Evolutionary conservation across 1,140 invertebrate species (phyloP).

Genomic region (Pogonomyrmex californicus): DNA sequence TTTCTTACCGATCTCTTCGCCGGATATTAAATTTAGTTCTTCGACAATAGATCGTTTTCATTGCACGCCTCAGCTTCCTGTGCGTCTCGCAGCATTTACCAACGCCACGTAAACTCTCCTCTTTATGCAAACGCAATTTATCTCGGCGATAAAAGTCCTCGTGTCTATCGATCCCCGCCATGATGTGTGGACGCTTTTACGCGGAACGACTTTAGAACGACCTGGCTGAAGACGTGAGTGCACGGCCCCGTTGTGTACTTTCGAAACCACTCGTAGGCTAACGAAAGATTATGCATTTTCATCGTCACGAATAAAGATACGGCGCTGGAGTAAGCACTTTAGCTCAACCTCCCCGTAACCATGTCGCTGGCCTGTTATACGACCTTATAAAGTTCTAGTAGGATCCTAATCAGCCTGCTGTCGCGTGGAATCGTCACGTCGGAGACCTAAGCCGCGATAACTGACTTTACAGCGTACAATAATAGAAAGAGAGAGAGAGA

Average conservation of each 20-base stretch:
- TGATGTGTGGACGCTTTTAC: slow-evolving; percentile 57
- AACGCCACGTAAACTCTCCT: slow-evolving; percentile 35
- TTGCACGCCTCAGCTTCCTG: neutral
- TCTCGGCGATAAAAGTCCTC: slow-evolving; percentile 61
- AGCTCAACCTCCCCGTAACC: slow-evolving; percentile 10
- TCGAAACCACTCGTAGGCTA: slow-evolving; percentile 27
- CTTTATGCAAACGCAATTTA: slow-evolving; percentile 67
- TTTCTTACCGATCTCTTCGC: neutral
- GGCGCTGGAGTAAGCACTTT: slow-evolving; percentile 6
- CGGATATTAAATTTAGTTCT: slow-evolving; percentile 63
- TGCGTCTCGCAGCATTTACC: slow-evolving; percentile 49
- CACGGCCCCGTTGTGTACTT: slow-evolving; percentile 41
- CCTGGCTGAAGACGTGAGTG: slow-evolving; percentile 45
- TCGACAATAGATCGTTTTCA: slow-evolving; percentile 44
- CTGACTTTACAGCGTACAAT: neutral
- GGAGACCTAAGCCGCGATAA: slow-evolving; percentile 23
- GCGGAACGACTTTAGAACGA: slow-evolving; percentile 4
- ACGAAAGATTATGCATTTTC: slow-evolving; percentile 66
- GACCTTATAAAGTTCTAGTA: slow-evolving; percentile 3
- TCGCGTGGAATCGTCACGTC: slow-evolving; percentile 27
- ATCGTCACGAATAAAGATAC: slow-evolving; percentile 45
- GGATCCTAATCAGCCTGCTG: neutral
- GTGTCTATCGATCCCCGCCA: slow-evolving; percentile 61
- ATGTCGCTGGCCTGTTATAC: neutral
- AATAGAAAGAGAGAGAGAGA: neutral